A percentile compares a stretch with the other conserved stretches of the same genome.
Conservation (phyloP, 2,888 invertebrate genomes). For the Seira sanloemensis region DNA sequence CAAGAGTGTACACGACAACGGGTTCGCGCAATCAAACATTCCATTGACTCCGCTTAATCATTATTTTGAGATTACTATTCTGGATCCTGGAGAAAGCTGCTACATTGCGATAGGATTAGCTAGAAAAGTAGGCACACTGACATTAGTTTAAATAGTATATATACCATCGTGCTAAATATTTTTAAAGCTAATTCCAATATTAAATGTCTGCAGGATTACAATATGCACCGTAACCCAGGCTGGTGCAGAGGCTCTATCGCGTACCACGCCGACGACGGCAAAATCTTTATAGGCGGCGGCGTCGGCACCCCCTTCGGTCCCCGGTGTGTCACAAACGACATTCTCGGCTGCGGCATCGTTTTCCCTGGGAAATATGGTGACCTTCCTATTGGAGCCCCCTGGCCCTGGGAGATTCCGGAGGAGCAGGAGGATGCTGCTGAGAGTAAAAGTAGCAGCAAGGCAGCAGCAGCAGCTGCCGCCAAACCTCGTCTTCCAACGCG, state of each 20-base stretch:
- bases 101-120: conserved; percentile 79
- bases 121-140: conserved; percentile 75
- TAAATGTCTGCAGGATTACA: conserved; percentile 76
- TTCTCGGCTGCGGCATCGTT: conserved; percentile 79
- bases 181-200: background rate
- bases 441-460: background rate
- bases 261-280: conserved; percentile 79
- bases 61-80: conserved; percentile 79
- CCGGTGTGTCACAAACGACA: conserved; percentile 78
- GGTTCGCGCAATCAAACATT: conserved; percentile 78
- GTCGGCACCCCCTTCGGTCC: conserved; percentile 78
- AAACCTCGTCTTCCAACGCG: conserved; percentile 23
- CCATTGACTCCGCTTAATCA: conserved; percentile 78
- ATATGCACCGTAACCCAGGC: conserved; percentile 78
- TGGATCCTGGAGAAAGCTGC: conserved; percentile 78
- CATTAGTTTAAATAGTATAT: too few species aligned
- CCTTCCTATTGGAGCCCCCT: conserved; percentile 64
- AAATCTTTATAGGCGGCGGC: conserved; percentile 76
- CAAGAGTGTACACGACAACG: conserved; percentile 78
- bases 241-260: conserved; percentile 80
- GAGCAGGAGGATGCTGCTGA: conserved; percentile 6
- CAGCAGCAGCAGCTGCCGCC: background rate
- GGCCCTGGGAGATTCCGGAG: conserved; percentile 38
- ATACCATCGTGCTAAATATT: background rate
- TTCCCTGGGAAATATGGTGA: conserved; percentile 76